Conservation (phyloP, 2,888 invertebrate species). For the Aleiodes testaceus region DNA sequence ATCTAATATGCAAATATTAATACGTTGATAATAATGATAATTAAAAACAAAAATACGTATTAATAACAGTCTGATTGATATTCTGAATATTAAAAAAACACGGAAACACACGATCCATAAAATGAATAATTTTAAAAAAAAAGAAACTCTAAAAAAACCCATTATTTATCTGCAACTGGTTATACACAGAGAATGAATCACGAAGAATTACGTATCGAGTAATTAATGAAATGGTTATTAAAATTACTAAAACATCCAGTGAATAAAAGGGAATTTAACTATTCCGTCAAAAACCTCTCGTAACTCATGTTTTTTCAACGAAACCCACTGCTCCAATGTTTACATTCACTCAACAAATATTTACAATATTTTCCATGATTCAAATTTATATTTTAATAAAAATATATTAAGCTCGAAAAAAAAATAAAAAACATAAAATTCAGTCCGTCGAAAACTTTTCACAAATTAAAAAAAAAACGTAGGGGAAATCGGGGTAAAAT, state of each 20-base stretch:
- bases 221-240: slow-evolving; percentile 25
- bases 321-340: not conserved
- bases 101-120: not conserved
- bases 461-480: not conserved
- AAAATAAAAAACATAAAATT: not conserved
- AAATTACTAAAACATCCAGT: slow-evolving; percentile 18
- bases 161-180: not conserved
- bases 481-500: no score
- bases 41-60: slow-evolving; percentile 20
- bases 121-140: slow-evolving; percentile 12
- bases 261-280: slow-evolving; percentile 14
- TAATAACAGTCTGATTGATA: slow-evolving; percentile 31
- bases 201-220: not conserved
- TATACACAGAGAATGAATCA: not conserved
- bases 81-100: slow-evolving; percentile 18
- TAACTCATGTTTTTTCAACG: not conserved
- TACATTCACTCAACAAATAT: slow-evolving; percentile 7
- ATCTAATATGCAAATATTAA: slow-evolving; percentile 39
- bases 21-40: slow-evolving; percentile 39
- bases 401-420: slow-evolving; percentile 5
- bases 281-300: not conserved
- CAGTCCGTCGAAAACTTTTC: slow-evolving; percentile 2
- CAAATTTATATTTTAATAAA: not conserved
- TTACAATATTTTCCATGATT: slow-evolving; percentile 13
- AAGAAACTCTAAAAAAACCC: slow-evolving; percentile 2